These are phyloP conservation scores for Siphamia tubifer DNA, from an alignment of 2,113 vertebrate genomes.

Conservation along the genomic window DNA sequence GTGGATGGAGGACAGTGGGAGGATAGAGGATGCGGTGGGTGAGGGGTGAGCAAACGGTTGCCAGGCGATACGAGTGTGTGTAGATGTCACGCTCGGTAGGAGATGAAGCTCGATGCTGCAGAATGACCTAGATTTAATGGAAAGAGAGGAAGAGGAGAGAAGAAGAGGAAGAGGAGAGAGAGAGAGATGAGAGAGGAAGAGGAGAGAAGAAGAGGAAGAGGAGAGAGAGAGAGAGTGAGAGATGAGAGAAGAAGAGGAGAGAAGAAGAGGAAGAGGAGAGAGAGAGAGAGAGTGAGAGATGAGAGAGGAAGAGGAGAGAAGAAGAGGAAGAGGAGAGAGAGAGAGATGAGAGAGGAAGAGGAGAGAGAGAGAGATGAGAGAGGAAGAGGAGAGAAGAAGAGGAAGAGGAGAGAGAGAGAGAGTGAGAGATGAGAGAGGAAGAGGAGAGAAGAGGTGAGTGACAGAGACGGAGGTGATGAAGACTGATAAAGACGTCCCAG, in stretches of 20 bases:
- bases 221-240: background rate
- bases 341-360: background rate
- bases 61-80: conserved; percentile 48
- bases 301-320: background rate
- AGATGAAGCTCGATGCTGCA: conserved; percentile 64
- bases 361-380: no score
- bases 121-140: conserved; percentile 79
- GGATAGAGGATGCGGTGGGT: background rate
- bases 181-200: no score
- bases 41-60: conserved; percentile 30
- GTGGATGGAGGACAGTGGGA: conserved; percentile 1
- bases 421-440: no score
- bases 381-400: background rate
- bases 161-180: conserved; percentile 14
- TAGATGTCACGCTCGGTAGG: conserved; percentile 64
- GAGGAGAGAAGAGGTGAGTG: background rate
- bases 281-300: no score
- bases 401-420: background rate
- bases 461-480: background rate
- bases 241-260: no score
- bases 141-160: conserved; percentile 24
- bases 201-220: background rate
- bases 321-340: conserved; percentile 9
- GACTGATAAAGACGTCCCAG: background rate
- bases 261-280: background rate